A percentile compares a stretch with the other conserved stretches of the same genome.
Evolutionary conservation across 2,888 invertebrate species (phyloP).

Genomic region (Orthosia gracilis): DNA sequence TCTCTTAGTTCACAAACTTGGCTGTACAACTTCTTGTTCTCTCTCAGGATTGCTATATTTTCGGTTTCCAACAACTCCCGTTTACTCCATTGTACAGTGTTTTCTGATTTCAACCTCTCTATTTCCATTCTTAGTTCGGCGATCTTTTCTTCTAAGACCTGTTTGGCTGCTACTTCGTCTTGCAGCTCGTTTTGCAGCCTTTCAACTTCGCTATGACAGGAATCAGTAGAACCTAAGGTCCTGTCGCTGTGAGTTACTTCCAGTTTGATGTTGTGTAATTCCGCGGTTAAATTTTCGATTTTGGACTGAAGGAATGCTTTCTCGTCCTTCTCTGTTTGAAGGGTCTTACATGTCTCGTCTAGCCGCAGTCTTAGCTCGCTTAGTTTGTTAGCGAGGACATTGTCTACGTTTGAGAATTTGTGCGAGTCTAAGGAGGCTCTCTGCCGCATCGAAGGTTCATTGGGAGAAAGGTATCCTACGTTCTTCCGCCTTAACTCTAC

Average conservation of each 20-base stretch:
- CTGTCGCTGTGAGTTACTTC: conserved; percentile 84
- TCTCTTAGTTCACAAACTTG: conserved; percentile 88
- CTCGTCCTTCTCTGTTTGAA: conserved; percentile 87
- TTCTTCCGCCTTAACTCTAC: conserved; percentile 85
- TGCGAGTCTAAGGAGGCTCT: conserved; percentile 87
- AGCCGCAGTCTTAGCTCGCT: conserved; percentile 82
- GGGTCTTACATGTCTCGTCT: conserved; percentile 84
- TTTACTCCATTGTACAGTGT: conserved; percentile 98
- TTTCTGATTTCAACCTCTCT: conserved; percentile 97
- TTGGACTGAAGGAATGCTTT: conserved; percentile 84
- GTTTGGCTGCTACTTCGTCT: conserved; percentile 87
- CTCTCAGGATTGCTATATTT: conserved; percentile 96
- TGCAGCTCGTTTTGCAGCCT: conserved; percentile 87
- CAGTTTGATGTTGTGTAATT: conserved; percentile 84
- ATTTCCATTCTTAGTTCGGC: conserved; percentile 91
- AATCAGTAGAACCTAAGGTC: conserved; percentile 87
- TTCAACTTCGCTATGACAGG: conserved; percentile 88
- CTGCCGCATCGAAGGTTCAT: conserved; percentile 79
- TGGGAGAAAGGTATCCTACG: conserved; percentile 77
- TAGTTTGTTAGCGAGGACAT: conserved; percentile 84
- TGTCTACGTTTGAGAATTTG: conserved; percentile 87
- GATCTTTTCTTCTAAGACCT: conserved; percentile 86
- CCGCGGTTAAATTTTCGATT: conserved; percentile 83
- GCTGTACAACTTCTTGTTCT: conserved; percentile 95
- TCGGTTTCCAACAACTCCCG: conserved; percentile 97